These are phyloP conservation scores for Enteromius radiatus DNA, from an alignment of 2,797 vertebrate genomes.

Conservation along the genomic window DNA sequence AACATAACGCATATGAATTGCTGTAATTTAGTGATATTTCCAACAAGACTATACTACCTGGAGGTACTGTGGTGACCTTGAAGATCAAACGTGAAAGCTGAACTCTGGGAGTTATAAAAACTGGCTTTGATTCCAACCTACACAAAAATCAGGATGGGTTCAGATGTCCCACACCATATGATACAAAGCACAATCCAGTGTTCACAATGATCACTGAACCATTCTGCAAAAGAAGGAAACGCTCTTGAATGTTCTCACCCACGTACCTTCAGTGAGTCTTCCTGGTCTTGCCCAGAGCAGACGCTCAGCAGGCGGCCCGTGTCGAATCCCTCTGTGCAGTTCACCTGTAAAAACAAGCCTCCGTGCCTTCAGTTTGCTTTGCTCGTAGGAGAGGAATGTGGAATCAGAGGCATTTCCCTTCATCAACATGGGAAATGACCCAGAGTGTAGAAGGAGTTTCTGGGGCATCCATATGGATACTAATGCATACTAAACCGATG, in stretches of 20 bases:
- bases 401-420: constrained; percentile 62
- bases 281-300: constrained; percentile 74
- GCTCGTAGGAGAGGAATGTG: constrained; percentile 59
- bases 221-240: neutral
- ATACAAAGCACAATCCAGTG: constrained; percentile 22
- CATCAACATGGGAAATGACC: constrained; percentile 60
- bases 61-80: constrained; percentile 71
- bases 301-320: constrained; percentile 71
- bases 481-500: neutral
- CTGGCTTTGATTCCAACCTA: constrained; percentile 78
- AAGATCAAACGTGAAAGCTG: constrained; percentile 74
- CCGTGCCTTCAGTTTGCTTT: constrained; percentile 68
- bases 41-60: constrained; percentile 72
- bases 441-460: constrained; percentile 23
- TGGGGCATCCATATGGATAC: constrained; percentile 31
- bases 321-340: constrained; percentile 76
- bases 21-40: neutral
- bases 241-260: neutral
- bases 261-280: constrained; percentile 57
- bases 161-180: neutral
- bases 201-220: neutral
- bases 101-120: constrained; percentile 75
- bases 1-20: neutral
- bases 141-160: constrained; percentile 28
- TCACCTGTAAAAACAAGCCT: constrained; percentile 82